Conservation (phyloP, 2,113 vertebrate genomes). For the Hippocampus guttulatus region DNA sequence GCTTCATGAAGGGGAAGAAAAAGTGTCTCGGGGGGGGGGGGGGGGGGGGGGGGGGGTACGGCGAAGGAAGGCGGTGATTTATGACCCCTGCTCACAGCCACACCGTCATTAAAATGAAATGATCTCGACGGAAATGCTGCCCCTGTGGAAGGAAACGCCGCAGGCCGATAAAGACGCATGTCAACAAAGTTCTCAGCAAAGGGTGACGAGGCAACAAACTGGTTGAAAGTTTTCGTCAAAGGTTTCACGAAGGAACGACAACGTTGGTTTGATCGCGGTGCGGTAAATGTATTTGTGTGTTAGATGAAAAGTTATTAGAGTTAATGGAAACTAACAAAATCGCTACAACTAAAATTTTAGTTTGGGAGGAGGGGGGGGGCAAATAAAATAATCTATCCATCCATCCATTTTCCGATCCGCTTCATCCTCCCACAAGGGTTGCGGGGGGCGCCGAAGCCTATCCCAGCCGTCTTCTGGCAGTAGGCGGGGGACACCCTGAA, state of each 20-base stretch:
- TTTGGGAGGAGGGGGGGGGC: too few relatives aligned
- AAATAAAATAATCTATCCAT: too few relatives aligned
- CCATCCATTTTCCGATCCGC: too few relatives aligned
- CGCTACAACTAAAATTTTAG: too few relatives aligned
- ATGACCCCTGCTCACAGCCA: constrained; percentile 81
- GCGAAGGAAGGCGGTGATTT: constrained; percentile 79
- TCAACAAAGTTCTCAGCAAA: neutral
- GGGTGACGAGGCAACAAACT: neutral
- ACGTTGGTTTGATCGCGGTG: too few relatives aligned
- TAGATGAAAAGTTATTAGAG: neutral
- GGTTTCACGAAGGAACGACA: neutral
- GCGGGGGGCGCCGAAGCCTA: too few relatives aligned
- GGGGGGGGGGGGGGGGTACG: constrained; percentile 68
- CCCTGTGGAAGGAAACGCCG: neutral
- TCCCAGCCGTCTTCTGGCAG: too few relatives aligned
- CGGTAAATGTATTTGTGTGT: neutral
- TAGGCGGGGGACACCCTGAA: too few relatives aligned
- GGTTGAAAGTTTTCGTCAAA: neutral
- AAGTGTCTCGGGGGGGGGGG: constrained; percentile 82
- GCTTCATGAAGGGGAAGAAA: constrained; percentile 86
- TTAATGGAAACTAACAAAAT: too few relatives aligned
- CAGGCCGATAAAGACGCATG: neutral
- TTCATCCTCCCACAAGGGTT: too few relatives aligned
- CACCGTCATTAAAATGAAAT: constrained; percentile 94
- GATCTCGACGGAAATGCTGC: constrained; percentile 66